These are phyloP conservation scores for Parauchenoglanis ngamensis DNA, from an alignment of 2,797 vertebrate species.

Conservation along the genomic window DNA sequence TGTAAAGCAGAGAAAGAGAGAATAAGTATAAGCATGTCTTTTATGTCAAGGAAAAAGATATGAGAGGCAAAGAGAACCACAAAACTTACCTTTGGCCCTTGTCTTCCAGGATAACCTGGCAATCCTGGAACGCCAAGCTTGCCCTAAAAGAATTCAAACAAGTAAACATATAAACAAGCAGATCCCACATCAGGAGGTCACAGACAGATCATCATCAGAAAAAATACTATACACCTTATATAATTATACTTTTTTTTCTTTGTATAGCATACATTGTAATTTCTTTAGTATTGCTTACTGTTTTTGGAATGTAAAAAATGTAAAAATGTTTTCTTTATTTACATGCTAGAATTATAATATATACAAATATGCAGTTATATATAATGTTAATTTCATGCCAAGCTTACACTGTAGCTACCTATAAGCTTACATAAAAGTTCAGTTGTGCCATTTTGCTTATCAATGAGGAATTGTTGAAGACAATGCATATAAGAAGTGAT, in stretches of 20 bases:
- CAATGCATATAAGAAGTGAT: neutral
- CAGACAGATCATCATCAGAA: neutral
- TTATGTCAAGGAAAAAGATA: conserved; percentile 77
- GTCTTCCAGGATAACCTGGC: conserved; percentile 95
- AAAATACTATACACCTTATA: neutral
- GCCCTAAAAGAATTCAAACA: conserved; percentile 75
- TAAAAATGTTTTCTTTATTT: neutral
- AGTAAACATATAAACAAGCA: neutral
- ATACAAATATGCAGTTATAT: neutral
- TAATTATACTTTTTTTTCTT: neutral
- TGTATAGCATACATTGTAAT: neutral
- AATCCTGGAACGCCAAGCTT: conserved; percentile 96
- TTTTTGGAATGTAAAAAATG: neutral
- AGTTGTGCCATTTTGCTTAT: neutral
- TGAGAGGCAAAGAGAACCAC: conserved; percentile 47
- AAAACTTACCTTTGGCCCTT: conserved; percentile 89
- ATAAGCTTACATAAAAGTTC: neutral
- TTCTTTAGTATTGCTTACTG: neutral
- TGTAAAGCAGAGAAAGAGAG: neutral
- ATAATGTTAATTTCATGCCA: neutral
- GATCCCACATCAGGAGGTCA: neutral
- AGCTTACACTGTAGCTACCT: neutral
- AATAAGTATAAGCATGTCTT: conserved; percentile 22
- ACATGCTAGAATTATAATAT: neutral
- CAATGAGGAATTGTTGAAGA: neutral